Conservation (phyloP, 2,113 vertebrate genomes). For the Electrona antarctica region DNA sequence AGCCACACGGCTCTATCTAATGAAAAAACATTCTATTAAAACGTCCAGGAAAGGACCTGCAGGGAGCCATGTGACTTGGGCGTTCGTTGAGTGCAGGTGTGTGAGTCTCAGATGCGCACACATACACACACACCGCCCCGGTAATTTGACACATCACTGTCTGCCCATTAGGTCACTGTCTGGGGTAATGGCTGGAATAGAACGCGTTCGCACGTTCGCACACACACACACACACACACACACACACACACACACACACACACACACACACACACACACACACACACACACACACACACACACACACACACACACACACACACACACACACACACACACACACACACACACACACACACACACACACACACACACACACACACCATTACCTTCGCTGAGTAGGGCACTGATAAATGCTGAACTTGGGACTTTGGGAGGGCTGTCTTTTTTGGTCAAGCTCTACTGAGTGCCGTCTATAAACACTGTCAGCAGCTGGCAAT, state of each 20-base stretch:
- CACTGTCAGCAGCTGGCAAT: slow-evolving; percentile 44
- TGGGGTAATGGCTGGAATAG: not conserved
- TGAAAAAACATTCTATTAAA: slow-evolving; percentile 52
- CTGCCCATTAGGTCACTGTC: not conserved
- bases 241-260: not conserved
- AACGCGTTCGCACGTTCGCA: not conserved
- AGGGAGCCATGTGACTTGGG: slow-evolving; percentile 11
- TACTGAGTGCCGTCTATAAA: slow-evolving; percentile 42
- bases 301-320: no score
- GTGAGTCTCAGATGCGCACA: not conserved
- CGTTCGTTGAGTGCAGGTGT: slow-evolving; percentile 11
- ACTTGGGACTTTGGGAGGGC: slow-evolving; percentile 30
- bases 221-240: not conserved
- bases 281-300: not conserved
- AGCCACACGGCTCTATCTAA: slow-evolving; percentile 29
- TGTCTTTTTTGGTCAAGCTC: slow-evolving; percentile 42
- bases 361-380: slow-evolving; percentile 8
- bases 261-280: not conserved
- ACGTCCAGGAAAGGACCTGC: slow-evolving; percentile 27
- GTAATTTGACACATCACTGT: no score
- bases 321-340: not conserved
- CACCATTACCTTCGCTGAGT: slow-evolving; percentile 20
- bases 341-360: not conserved
- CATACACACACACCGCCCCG: not conserved
- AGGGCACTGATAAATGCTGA: slow-evolving; percentile 41